Evolutionary conservation across 2,888 invertebrate species (phyloP), one percentile per base, ranked within the genome.

Genomic region (Drosophila rellima): DNA sequence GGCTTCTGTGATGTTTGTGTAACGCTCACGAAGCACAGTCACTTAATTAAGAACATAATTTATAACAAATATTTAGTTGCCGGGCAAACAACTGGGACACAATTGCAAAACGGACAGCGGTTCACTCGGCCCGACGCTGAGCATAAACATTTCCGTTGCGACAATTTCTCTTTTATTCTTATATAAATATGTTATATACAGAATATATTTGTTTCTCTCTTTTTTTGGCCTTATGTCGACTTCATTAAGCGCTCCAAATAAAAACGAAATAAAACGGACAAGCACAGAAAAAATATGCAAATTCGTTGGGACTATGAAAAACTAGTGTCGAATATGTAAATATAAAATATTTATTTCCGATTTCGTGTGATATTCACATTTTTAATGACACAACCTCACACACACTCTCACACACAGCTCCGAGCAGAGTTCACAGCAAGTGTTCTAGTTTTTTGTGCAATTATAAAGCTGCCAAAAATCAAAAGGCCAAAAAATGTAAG

Each of bases 311-410:
- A 48, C 75, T 69, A 70, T 69, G 78, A 79, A 83, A 82, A 84
- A 84, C 77, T 84, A 84, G 85, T 78, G 82, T 78, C 88, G 74
- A 85, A 81, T 82, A 85, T 88, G 85, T 73, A 85, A 88, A 85
- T 83, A 82, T 87, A 81, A 82, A 85, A 85, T 88, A 85, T 85
- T 71, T 79, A 85, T 75, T 85, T 83, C 71, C 74, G 71, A 56
- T 78, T 63, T 80, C 78, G 80, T 88, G 86, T 77, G 76, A 85
- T 82, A 80, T 85, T 78, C 85, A 70, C 83, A 82, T 88, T 80
- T 88, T 81, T 81, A 74, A 86, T 87, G 78, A 35, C 66, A 50
- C 50, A 61, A 39, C 37, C 51, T 26, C 44, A 39, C 59, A 57
- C 52, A 56, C 15, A 44, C 50, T 47, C 59, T 54, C 52, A 61